Conservation (phyloP, 2,888 invertebrate genomes). For the Disparrhopalites patrizii region DNA sequence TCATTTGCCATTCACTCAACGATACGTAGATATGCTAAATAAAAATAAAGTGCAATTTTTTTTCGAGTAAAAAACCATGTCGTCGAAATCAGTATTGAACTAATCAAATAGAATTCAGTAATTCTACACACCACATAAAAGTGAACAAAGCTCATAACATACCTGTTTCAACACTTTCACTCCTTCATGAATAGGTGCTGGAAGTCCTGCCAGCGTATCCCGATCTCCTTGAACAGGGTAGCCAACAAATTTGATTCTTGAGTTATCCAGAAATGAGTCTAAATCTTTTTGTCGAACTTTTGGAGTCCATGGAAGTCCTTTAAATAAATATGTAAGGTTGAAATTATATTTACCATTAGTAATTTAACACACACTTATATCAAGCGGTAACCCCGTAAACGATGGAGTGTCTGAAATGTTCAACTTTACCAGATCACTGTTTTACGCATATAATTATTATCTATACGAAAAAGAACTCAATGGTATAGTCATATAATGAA, state of each 20-base stretch:
- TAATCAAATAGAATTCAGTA: not conserved
- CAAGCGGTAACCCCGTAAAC: too few species aligned
- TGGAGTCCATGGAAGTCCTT: slow-evolving; percentile 88
- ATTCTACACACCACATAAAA: not conserved
- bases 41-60: slow-evolving; percentile 19
- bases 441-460: too few species aligned
- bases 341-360: not conserved
- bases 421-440: too few species aligned
- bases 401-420: too few species aligned
- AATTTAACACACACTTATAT: not conserved
- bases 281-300: slow-evolving; percentile 93
- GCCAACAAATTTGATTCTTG: slow-evolving; percentile 91
- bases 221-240: slow-evolving; percentile 79
- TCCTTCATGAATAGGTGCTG: slow-evolving; percentile 95
- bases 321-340: slow-evolving; percentile 30
- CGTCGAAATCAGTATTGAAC: not conserved
- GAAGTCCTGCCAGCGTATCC: slow-evolving; percentile 87
- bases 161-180: slow-evolving; percentile 79
- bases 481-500: too few species aligned
- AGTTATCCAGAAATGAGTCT: slow-evolving; percentile 84
- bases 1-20: slow-evolving; percentile 84
- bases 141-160: slow-evolving; percentile 23
- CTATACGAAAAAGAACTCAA: not conserved
- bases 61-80: not conserved
- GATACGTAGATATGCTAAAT: slow-evolving; percentile 87